Evolutionary conservation across 2,113 vertebrate genomes (phyloP).

Genomic region (Pachycephala philippinensis): DNA sequence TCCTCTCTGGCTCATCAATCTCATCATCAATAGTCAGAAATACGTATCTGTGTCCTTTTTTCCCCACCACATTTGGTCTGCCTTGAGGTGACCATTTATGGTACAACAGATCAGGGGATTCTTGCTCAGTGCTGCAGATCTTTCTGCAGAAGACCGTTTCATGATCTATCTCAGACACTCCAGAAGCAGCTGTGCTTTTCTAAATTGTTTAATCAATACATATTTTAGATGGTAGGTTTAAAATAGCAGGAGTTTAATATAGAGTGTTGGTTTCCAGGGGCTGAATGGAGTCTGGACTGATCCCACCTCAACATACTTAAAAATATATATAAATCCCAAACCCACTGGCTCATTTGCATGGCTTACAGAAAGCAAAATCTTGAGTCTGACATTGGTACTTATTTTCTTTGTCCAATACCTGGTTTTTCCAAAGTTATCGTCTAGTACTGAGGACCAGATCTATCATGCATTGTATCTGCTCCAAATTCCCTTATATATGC

Average conservation of each 20-base stretch:
- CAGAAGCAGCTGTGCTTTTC: background rate
- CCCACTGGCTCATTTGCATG: background rate
- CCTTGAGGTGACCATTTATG: background rate
- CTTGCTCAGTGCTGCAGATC: background rate
- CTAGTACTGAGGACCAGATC: background rate
- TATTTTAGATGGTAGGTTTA: background rate
- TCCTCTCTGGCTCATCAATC: background rate
- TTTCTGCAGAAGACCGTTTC: background rate
- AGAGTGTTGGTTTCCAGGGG: background rate
- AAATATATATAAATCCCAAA: background rate
- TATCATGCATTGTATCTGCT: background rate
- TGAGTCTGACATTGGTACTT: background rate
- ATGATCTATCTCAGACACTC: background rate
- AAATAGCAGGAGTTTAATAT: background rate
- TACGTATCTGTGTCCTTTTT: accelerated
- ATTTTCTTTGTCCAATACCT: background rate
- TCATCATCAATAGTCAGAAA: background rate
- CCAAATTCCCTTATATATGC: background rate
- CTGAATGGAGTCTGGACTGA: background rate
- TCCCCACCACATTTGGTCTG: background rate
- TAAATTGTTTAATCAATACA: background rate
- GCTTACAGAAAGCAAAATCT: background rate
- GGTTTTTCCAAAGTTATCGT: background rate
- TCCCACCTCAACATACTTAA: background rate
- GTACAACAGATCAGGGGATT: background rate